Percentiles rank a stretch among this genome's conserved stretches.
phyloP scores from a whole-genome alignment of 2,888 invertebrate species.

The Tetragonula carbonaria region DNA sequence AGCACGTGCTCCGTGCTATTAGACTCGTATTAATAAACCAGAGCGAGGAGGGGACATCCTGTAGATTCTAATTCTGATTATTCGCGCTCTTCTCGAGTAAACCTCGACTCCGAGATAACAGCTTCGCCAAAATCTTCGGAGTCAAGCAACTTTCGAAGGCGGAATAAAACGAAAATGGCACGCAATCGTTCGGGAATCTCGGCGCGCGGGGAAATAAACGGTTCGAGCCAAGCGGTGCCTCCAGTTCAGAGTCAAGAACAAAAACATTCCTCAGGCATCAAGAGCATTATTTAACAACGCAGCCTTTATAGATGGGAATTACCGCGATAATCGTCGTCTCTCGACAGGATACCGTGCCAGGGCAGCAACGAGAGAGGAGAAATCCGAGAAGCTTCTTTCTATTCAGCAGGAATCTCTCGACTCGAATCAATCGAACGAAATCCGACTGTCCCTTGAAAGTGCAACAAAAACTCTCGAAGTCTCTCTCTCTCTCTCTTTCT shows the following conservation, averaged over 20 bases:
- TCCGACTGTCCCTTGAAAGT: constrained; percentile 2
- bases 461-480: constrained; percentile 35
- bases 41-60: not conserved
- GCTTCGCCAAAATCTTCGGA: too few species aligned
- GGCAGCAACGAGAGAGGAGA: not conserved
- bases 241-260: not conserved
- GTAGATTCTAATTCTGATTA: not conserved
- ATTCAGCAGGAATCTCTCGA: constrained; percentile 11
- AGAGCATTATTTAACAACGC: not conserved
- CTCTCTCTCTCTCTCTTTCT: not conserved
- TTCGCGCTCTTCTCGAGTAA: not conserved
- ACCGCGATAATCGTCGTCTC: constrained; percentile 8
- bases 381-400: not conserved
- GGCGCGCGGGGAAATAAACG: not conserved
- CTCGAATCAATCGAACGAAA: constrained; percentile 25
- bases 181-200: not conserved
- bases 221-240: not conserved
- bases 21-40: not conserved
- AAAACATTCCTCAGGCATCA: not conserved
- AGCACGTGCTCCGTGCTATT: not conserved
- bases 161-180: too few species aligned
- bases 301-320: not conserved
- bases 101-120: too few species aligned
- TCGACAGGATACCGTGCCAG: not conserved
- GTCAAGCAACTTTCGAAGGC: too few species aligned